A percentile compares a stretch with the other conserved stretches of the same genome.
These are phyloP conservation scores for Morpho achilles DNA, from an alignment of 2,888 invertebrate genomes.

Conservation along the genomic window DNA sequence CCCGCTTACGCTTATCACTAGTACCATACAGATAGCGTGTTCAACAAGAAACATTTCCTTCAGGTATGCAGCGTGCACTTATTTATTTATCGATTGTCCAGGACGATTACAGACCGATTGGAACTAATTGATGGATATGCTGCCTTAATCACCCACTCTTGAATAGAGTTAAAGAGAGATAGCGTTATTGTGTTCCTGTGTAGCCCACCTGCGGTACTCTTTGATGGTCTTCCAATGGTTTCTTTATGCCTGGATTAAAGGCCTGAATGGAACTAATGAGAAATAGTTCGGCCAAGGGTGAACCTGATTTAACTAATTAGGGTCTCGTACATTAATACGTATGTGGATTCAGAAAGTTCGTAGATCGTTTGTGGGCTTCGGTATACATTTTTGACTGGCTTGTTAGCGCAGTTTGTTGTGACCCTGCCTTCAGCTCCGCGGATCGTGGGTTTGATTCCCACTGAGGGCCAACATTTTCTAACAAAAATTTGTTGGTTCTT, in stretches of 20 bases:
- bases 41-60: conserved; percentile 40
- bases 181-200: conserved; percentile 18
- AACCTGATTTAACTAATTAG: too few relatives aligned
- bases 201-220: conserved; percentile 12
- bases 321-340: too few relatives aligned
- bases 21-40: conserved; percentile 25
- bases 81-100: conserved; percentile 46
- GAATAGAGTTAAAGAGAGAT: conserved; percentile 18
- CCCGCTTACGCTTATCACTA: conserved; percentile 18
- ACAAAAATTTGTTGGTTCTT: too few relatives aligned
- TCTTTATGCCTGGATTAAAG: conserved; percentile 1
- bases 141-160: conserved; percentile 24
- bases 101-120: conserved; percentile 35
- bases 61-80: conserved; percentile 36
- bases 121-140: conserved; percentile 31
- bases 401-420: too few relatives aligned
- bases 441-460: too few relatives aligned
- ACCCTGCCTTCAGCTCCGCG: too few relatives aligned
- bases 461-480: too few relatives aligned
- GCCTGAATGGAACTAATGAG: conserved; percentile 3
- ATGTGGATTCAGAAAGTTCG: too few relatives aligned
- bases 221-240: conserved; percentile 7
- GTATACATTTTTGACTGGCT: too few relatives aligned
- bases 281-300: background rate
- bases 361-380: too few relatives aligned